Conservation (phyloP, 2,113 vertebrate species). For the Oxyura jamaicensis region DNA sequence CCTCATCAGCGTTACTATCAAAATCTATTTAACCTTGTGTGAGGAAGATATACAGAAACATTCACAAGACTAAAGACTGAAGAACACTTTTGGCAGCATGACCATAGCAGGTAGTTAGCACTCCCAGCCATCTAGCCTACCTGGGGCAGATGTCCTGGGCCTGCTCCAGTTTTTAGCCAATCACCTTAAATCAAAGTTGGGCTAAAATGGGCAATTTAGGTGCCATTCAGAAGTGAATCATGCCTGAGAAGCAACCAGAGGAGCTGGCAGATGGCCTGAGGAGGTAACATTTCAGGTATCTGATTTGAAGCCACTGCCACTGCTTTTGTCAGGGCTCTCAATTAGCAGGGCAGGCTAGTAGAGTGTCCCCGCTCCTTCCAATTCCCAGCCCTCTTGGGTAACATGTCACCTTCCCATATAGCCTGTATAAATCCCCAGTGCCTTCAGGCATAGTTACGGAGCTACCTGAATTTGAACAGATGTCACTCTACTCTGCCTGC, state of each 20-base stretch:
- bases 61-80: not conserved
- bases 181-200: not conserved
- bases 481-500: not conserved
- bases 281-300: not conserved
- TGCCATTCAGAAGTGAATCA: not conserved
- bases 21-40: not conserved
- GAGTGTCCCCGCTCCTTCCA: not conserved
- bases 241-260: not conserved
- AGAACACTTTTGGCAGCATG: not conserved
- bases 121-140: not conserved
- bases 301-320: not conserved
- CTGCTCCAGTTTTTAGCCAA: not conserved
- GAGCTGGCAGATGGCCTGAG: not conserved
- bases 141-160: not conserved
- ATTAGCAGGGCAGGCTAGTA: not conserved
- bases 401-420: not conserved
- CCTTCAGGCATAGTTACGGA: not conserved
- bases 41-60: not conserved
- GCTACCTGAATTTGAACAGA: not conserved
- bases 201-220: not conserved
- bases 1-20: not conserved
- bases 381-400: not conserved
- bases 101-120: not conserved
- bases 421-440: not conserved
- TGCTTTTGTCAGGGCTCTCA: not conserved